Evolutionary conservation across 2,113 vertebrate species (phyloP).

Genomic region (Lipophrys pholis): DNA sequence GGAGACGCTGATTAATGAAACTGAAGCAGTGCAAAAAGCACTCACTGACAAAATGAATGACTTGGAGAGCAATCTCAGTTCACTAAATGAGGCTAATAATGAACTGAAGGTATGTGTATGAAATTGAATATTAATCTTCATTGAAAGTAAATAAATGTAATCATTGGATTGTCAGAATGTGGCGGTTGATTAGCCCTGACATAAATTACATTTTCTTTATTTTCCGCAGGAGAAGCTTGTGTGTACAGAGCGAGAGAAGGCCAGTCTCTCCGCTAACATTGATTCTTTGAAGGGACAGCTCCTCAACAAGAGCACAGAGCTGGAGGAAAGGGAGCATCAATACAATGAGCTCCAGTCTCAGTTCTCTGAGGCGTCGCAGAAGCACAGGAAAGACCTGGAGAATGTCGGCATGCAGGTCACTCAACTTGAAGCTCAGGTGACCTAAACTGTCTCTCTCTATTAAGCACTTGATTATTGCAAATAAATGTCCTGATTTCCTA

Average conservation of each 20-base stretch:
- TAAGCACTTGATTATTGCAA: too few species aligned
- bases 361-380: constrained; percentile 79
- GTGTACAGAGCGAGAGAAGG: constrained; percentile 80
- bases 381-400: constrained; percentile 87
- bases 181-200: neutral
- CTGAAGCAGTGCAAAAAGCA: constrained; percentile 82
- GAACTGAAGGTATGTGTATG: constrained; percentile 61
- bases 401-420: constrained; percentile 83
- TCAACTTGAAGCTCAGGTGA: constrained; percentile 81
- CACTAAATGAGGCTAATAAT: constrained; percentile 66
- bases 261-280: constrained; percentile 78
- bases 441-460: too few species aligned
- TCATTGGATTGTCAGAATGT: neutral
- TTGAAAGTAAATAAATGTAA: neutral
- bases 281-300: constrained; percentile 83
- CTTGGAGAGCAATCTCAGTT: constrained; percentile 82
- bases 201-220: neutral
- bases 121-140: neutral
- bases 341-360: constrained; percentile 80
- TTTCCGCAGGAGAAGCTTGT: constrained; percentile 75
- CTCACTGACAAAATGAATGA: constrained; percentile 79
- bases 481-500: too few species aligned
- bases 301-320: constrained; percentile 81
- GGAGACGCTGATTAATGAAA: constrained; percentile 78
- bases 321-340: constrained; percentile 82